phyloP scores from a whole-genome alignment of 2,888 invertebrate species.

The Teleiodes luculella region DNA sequence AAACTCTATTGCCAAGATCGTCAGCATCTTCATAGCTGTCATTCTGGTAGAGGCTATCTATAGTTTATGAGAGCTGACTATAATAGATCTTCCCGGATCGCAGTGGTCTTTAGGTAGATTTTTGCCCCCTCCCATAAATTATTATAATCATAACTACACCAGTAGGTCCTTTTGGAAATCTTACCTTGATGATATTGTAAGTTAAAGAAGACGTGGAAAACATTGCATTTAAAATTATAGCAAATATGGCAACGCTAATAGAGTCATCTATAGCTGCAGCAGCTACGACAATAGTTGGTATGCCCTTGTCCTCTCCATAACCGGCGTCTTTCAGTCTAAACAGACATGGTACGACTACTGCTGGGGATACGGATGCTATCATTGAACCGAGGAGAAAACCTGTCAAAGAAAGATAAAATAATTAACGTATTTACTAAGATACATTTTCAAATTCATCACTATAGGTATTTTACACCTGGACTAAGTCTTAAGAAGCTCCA shows the following conservation, averaged over 20 bases:
- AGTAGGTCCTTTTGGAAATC: too few relatives aligned
- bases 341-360: slow-evolving; percentile 92
- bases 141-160: too few relatives aligned
- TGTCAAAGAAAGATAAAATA: too few relatives aligned
- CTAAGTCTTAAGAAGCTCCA: too few relatives aligned
- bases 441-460: background rate
- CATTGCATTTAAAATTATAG: slow-evolving; percentile 88
- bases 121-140: too few relatives aligned
- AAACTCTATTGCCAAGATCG: too few relatives aligned
- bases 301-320: slow-evolving; percentile 90
- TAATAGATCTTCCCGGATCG: too few relatives aligned
- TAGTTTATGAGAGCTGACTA: too few relatives aligned
- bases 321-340: slow-evolving; percentile 84
- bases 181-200: slow-evolving; percentile 81
- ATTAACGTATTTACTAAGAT: too few relatives aligned
- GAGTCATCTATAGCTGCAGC: slow-evolving; percentile 94
- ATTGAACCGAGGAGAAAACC: slow-evolving; percentile 86
- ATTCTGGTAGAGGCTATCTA: too few relatives aligned
- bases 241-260: slow-evolving; percentile 91
- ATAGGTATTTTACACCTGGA: background rate
- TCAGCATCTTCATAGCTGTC: too few relatives aligned
- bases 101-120: too few relatives aligned
- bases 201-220: slow-evolving; percentile 83
- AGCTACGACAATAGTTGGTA: slow-evolving; percentile 92
- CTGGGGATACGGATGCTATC: slow-evolving; percentile 92